Base-by-base conservation (phyloP, 2,888 invertebrate genomes). In the Cosmorhoe ocellata region DNA sequence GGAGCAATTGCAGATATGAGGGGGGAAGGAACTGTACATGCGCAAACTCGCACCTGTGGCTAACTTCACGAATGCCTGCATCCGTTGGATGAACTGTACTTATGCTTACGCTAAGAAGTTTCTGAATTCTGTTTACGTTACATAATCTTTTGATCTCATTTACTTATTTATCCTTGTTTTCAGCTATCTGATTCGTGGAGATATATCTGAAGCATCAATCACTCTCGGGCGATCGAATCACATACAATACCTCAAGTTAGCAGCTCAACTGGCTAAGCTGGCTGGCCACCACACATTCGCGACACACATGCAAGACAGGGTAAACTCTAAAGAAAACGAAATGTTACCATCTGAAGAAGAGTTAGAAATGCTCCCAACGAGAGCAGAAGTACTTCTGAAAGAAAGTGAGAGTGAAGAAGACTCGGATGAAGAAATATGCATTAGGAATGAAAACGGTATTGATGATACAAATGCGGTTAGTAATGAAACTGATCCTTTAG, bases 181-280 rank as follows among this genome's bases (percentile, higher is more conserved):
- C 77, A 94, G 95, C 67, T 88, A 91, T 58, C 79, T 94, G 9
- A 91, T 90, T 8, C 71, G 92, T 39, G 92, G 91, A 13, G 82
- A 94, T 32, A 79, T 92, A 3, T 84, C 91, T n/a, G 86, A 92
- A 64, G 95, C 95, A 0, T 92, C 93, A 0, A 84, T 90, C 51
- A 63, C 85, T 0, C 81, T 95, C 18, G 86, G 92, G n/a, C 88
- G 91, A 24, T 84, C 92, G 18, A 79, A 77, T 1, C 90, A 93
- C 41, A 69, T 91, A n/a, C 78, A 88, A 0, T 78, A 84, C 36
- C 79, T 95, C 14, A 80, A 87, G 47, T 71, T 93, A 8, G 93
- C 94, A 0, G 86, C 91, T 0, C 91, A 93, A 38, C 72, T 95
- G 26, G 94, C 94, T 0, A 82, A 87, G 52, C 65, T 79, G 1